phyloP scores from a whole-genome alignment of 2,888 invertebrate genomes.

The Trileptium ribeirensis region DNA sequence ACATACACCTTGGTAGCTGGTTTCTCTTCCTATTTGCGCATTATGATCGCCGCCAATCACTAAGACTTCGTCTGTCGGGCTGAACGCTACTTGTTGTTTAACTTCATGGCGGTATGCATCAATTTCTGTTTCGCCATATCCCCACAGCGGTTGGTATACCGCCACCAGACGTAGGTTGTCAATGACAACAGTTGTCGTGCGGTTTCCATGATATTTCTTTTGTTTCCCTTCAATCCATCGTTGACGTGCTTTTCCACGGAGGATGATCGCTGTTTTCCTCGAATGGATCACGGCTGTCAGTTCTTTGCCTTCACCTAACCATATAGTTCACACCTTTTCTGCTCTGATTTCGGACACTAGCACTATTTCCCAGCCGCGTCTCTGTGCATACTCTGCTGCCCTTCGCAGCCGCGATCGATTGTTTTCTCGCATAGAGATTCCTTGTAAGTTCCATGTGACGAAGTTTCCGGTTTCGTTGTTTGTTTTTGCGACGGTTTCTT shows the following conservation, averaged over 20 bases:
- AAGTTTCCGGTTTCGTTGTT: no score
- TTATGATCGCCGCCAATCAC: background rate
- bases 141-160: background rate
- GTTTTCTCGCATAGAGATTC: background rate
- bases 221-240: background rate
- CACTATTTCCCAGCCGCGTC: background rate
- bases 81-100: background rate
- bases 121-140: background rate
- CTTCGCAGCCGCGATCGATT: background rate
- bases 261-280: background rate
- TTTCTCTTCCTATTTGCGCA: background rate
- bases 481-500: no score
- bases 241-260: background rate
- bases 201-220: background rate
- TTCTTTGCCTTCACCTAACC: background rate
- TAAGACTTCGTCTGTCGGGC: background rate
- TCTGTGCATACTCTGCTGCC: background rate
- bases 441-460: background rate
- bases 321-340: background rate
- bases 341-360: background rate
- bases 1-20: no score
- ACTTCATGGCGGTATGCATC: background rate
- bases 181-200: background rate
- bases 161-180: background rate
- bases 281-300: background rate